These are phyloP conservation scores for Forbesichthys agassizii DNA, from an alignment of 2,113 vertebrate species.

Conservation along the genomic window DNA sequence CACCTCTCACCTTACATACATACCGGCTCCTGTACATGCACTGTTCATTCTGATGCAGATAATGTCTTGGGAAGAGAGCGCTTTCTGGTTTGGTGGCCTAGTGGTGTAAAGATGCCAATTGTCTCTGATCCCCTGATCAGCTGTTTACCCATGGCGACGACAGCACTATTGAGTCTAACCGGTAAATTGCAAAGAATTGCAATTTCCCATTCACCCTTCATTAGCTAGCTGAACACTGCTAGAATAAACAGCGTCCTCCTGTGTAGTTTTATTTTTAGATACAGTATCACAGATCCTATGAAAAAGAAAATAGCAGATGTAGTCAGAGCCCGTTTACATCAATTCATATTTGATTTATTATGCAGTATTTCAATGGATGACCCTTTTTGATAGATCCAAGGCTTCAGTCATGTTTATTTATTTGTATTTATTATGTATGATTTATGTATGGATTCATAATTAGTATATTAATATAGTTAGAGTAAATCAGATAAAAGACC, in stretches of 20 bases:
- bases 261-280: background rate
- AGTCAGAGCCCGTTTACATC: background rate
- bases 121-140: constrained; percentile 76
- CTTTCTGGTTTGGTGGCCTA: constrained; percentile 31
- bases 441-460: too few relatives aligned
- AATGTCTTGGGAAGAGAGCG: constrained; percentile 1
- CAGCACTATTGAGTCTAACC: constrained; percentile 47
- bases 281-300: background rate
- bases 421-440: too few relatives aligned
- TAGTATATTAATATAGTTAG: too few relatives aligned
- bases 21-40: background rate
- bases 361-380: too few relatives aligned
- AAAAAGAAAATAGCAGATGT: background rate
- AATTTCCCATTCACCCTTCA: background rate
- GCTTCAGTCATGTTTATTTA: too few relatives aligned
- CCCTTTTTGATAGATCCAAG: too few relatives aligned
- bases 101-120: constrained; percentile 71
- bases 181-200: background rate
- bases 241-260: background rate
- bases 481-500: too few relatives aligned
- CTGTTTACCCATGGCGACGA: constrained; percentile 72
- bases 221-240: background rate
- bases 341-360: background rate
- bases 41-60: background rate
- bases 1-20: background rate